Conservation (phyloP, 2,888 invertebrate genomes). For the Azorinus chamasolen region DNA sequence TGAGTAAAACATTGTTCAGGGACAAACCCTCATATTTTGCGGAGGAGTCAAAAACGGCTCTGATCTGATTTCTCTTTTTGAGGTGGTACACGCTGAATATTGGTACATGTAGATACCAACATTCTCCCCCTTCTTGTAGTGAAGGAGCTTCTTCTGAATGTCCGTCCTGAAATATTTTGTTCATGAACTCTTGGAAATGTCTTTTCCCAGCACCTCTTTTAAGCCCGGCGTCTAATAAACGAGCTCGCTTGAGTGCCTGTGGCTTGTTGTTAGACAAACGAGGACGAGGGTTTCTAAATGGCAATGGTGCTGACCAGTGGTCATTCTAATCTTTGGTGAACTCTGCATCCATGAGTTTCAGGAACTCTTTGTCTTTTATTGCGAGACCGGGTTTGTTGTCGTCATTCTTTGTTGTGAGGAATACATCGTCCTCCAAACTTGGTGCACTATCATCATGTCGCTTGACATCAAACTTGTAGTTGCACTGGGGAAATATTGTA, state of each 20-base stretch:
- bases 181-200: neutral
- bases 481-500: no score
- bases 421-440: no score
- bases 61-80: no score
- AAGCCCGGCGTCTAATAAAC: neutral
- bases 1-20: no score
- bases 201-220: neutral
- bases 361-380: conserved; percentile 1
- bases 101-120: no score
- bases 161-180: conserved; percentile 4
- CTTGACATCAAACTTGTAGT: no score
- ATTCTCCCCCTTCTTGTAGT: no score
- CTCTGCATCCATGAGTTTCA: neutral
- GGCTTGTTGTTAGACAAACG: neutral
- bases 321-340: neutral
- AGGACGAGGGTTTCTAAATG: neutral
- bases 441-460: no score
- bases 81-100: no score
- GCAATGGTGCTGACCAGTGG: neutral
- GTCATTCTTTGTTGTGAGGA: no score
- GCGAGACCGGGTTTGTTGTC: neutral
- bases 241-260: neutral
- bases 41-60: no score
- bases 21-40: no score
- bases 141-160: neutral